Evolutionary conservation across 2,888 invertebrate species (phyloP).

Genomic region (Archaeoteleia sp.): DNA sequence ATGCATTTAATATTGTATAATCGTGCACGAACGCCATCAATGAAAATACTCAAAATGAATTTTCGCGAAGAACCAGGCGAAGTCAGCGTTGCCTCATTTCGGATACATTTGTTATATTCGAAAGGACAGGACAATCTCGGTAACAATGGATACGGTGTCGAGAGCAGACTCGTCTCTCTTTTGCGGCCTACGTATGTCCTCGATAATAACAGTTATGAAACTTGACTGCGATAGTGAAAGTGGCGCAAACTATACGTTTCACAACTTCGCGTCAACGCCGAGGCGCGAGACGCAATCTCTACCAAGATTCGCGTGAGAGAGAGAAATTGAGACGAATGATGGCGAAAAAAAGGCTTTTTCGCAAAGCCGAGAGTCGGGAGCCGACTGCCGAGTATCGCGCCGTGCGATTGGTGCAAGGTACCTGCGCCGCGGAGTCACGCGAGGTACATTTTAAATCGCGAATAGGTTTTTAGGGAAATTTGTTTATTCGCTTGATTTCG

Average conservation of each 20-base stretch:
- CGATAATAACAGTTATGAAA: conserved; percentile 75
- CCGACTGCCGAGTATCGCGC: background rate
- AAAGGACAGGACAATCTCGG: conserved; percentile 17
- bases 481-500: too few species aligned
- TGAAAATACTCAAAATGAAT: background rate
- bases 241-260: conserved; percentile 68
- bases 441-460: too few species aligned
- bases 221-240: conserved; percentile 75
- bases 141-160: conserved; percentile 49
- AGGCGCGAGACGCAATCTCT: conserved; percentile 48
- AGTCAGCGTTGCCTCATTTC: conserved; percentile 1
- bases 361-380: conserved; percentile 1
- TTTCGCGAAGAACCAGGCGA: too few species aligned
- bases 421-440: too few species aligned
- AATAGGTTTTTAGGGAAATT: too few species aligned
- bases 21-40: background rate
- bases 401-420: too few species aligned
- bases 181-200: conserved; percentile 70
- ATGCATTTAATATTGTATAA: too few species aligned
- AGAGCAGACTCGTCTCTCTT: conserved; percentile 58
- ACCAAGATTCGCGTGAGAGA: conserved; percentile 31
- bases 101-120: conserved; percentile 2
- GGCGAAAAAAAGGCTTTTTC: conserved; percentile 16
- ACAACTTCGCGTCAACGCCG: conserved; percentile 62
- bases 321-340: conserved; percentile 28